These are phyloP conservation scores for Drosophila rubida DNA, from an alignment of 2,888 invertebrate genomes.

Conservation along the genomic window DNA sequence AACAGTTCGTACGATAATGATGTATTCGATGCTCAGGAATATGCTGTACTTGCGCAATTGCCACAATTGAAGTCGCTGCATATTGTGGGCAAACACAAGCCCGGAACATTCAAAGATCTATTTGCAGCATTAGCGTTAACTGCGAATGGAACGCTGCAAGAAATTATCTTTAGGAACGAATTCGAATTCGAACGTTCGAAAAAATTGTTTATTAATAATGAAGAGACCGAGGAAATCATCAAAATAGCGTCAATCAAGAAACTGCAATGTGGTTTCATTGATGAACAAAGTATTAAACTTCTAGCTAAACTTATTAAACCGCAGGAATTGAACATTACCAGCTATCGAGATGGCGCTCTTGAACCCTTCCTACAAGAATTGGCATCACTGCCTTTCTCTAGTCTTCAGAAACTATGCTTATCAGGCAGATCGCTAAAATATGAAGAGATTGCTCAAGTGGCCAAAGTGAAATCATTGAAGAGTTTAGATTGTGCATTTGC, in stretches of 20 bases:
- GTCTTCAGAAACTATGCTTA: background rate
- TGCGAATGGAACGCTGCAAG: background rate
- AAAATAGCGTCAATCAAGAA: background rate
- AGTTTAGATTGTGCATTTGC: background rate
- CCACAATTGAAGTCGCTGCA: background rate
- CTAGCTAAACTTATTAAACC: background rate
- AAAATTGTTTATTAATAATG: background rate
- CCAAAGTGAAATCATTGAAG: background rate
- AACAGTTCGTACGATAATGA: background rate
- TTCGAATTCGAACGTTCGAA: background rate
- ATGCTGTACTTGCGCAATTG: background rate
- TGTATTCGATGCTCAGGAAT: background rate
- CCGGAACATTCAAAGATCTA: background rate
- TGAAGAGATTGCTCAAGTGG: conserved; percentile 2
- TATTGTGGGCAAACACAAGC: background rate
- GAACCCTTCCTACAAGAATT: background rate
- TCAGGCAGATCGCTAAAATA: background rate
- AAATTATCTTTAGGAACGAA: background rate
- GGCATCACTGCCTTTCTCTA: background rate
- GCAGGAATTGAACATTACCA: background rate
- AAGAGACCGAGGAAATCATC: background rate
- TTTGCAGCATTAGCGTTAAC: background rate
- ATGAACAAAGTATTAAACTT: background rate
- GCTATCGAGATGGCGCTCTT: background rate
- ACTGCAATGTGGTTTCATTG: background rate